These are phyloP conservation scores for Thunnus thynnus DNA, from an alignment of 2,113 vertebrate genomes.

Conservation along the genomic window DNA sequence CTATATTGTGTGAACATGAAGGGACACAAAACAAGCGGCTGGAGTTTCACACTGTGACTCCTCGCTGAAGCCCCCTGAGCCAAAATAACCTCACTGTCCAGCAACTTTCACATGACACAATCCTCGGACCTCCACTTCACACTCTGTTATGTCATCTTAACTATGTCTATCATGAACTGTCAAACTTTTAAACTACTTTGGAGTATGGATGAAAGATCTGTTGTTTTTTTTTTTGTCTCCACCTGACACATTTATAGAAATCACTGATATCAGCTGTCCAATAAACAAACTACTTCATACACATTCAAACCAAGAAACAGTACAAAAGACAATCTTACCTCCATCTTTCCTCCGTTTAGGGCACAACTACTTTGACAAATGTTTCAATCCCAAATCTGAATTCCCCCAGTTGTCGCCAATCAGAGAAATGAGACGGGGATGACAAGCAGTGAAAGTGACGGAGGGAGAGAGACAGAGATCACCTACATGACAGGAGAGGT, in stretches of 20 bases:
- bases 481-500: slow-evolving; percentile 55
- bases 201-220: not conserved
- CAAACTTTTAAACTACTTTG: not conserved
- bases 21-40: slow-evolving; percentile 27
- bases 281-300: not conserved
- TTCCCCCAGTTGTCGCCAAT: not conserved
- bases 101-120: slow-evolving; percentile 7
- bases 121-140: not conserved
- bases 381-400: slow-evolving; percentile 4
- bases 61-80: not conserved
- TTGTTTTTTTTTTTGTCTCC: too few relatives aligned
- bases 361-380: not conserved
- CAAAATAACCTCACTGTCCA: slow-evolving; percentile 42
- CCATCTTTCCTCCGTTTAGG: slow-evolving; percentile 62
- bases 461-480: slow-evolving; percentile 20
- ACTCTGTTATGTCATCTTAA: not conserved
- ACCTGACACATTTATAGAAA: not conserved
- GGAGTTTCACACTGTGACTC: slow-evolving; percentile 4
- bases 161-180: not conserved
- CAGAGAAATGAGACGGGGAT: not conserved
- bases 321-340: slow-evolving; percentile 61
- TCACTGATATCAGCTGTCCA: not conserved
- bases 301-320: not conserved
- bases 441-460: slow-evolving; percentile 21
- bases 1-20: slow-evolving; percentile 39